Evolutionary conservation across 1,140 invertebrate species (phyloP).

Genomic region (Ylistrum balloti): DNA sequence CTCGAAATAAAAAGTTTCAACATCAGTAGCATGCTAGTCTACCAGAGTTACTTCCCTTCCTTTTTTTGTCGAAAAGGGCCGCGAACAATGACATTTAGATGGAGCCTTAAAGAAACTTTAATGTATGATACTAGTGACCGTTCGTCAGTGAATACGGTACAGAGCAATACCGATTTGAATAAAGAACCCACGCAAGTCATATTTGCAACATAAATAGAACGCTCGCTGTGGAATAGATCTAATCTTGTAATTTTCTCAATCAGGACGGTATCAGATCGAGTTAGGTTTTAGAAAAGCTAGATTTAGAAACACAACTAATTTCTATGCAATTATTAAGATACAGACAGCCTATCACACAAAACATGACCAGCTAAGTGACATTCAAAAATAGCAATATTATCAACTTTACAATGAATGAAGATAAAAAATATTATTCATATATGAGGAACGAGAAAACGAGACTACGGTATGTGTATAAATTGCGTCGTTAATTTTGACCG

Average conservation of each 20-base stretch:
- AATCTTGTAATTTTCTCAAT: neutral
- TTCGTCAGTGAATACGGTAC: too few species aligned
- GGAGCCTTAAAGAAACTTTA: too few species aligned
- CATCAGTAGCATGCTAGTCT: too few species aligned
- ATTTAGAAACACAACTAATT: neutral
- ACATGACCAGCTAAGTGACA: neutral
- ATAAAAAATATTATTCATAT: constrained; percentile 19
- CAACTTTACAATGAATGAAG: neutral
- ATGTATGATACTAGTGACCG: too few species aligned
- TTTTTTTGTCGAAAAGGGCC: too few species aligned
- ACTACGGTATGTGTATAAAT: too few species aligned
- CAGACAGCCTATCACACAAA: neutral
- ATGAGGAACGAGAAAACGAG: neutral
- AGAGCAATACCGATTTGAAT: too few species aligned
- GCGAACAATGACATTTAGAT: too few species aligned
- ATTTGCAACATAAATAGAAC: neutral
- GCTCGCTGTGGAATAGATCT: neutral
- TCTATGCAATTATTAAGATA: neutral
- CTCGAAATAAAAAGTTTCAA: too few species aligned
- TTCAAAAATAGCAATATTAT: constrained; percentile 21
- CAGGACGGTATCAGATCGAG: neutral
- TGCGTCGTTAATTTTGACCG: neutral
- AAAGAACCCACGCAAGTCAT: too few species aligned
- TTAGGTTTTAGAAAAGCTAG: neutral
- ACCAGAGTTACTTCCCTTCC: too few species aligned